phyloP scores from a whole-genome alignment of 2,113 vertebrate species.

The Cisticola juncidis region DNA sequence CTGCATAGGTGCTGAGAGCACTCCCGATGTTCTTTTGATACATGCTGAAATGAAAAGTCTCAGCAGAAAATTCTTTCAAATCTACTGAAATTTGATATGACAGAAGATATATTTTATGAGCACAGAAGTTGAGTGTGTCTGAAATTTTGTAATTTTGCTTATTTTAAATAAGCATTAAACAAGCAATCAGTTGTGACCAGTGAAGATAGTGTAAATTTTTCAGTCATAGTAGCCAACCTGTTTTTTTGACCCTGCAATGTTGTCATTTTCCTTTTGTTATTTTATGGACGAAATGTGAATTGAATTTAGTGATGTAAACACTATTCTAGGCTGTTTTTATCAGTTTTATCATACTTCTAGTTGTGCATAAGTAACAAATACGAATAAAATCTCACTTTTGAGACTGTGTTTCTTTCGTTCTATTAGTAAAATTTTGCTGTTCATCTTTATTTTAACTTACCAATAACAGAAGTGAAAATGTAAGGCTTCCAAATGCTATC shows the following conservation, averaged over 20 bases:
- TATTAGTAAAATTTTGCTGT: background rate
- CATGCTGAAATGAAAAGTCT: background rate
- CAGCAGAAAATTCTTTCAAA: background rate
- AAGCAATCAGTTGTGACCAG: conserved; percentile 37
- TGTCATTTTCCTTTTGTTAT: conserved; percentile 65
- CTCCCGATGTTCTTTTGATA: background rate
- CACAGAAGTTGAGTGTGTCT: conserved; percentile 35
- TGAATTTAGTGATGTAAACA: conserved; percentile 69
- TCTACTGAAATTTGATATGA: conserved; percentile 18
- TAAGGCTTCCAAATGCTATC: background rate
- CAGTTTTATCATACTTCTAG: conserved; percentile 70
- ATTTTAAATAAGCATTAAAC: conserved; percentile 46
- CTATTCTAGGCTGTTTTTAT: conserved; percentile 69
- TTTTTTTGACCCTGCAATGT: conserved; percentile 59
- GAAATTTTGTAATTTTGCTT: conserved; percentile 65
- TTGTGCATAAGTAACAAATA: conserved; percentile 72
- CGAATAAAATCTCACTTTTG: conserved; percentile 77
- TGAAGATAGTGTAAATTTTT: conserved; percentile 44
- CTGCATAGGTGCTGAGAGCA: background rate
- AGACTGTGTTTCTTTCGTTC: conserved; percentile 38
- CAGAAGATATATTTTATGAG: conserved; percentile 64
- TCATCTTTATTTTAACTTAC: background rate
- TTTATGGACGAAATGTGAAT: conserved; percentile 69
- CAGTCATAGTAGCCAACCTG: conserved; percentile 51
- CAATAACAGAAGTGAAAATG: background rate